Conservation (phyloP, 1,140 invertebrate species). For the Hycleus phaleratus region DNA sequence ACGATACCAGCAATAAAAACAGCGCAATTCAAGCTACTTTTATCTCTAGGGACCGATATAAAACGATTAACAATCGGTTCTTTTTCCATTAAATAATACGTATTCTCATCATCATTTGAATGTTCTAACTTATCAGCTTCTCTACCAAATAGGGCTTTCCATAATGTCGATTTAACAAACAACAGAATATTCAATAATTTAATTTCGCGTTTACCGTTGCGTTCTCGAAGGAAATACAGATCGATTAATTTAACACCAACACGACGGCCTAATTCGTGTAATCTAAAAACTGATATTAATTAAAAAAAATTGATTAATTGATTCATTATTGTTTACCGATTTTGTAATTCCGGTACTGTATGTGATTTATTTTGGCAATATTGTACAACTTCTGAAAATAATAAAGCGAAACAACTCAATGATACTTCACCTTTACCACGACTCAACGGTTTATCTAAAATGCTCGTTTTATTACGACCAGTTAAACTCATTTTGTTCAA, state of each 20-base stretch:
- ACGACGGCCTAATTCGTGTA: slow-evolving; percentile 89
- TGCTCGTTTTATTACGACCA: slow-evolving; percentile 62
- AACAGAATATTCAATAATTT: slow-evolving; percentile 92
- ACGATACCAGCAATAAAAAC: slow-evolving; percentile 97
- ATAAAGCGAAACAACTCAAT: slow-evolving; percentile 85
- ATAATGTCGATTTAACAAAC: slow-evolving; percentile 93
- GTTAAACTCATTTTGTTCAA: slow-evolving; percentile 35
- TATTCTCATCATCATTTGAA: slow-evolving; percentile 95
- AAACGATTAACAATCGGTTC: slow-evolving; percentile 95
- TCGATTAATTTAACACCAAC: slow-evolving; percentile 92
- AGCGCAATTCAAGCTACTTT: slow-evolving; percentile 95
- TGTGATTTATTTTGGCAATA: slow-evolving; percentile 95
- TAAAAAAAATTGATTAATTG: not conserved
- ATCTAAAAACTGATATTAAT: slow-evolving; percentile 48
- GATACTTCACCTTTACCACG: slow-evolving; percentile 89
- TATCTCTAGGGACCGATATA: slow-evolving; percentile 97
- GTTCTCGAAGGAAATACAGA: slow-evolving; percentile 86
- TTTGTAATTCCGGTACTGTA: slow-evolving; percentile 91
- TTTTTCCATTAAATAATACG: slow-evolving; percentile 98
- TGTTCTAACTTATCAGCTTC: slow-evolving; percentile 98
- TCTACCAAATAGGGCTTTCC: slow-evolving; percentile 96
- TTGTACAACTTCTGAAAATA: slow-evolving; percentile 97
- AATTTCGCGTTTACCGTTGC: slow-evolving; percentile 89
- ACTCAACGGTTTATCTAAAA: slow-evolving; percentile 86
- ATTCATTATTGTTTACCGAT: slow-evolving; percentile 54